Percentiles rank a stretch among this genome's conserved stretches.
These are phyloP conservation scores for Calliopsis andreniformis DNA, from an alignment of 1,140 invertebrate species.

Conservation along the genomic window DNA sequence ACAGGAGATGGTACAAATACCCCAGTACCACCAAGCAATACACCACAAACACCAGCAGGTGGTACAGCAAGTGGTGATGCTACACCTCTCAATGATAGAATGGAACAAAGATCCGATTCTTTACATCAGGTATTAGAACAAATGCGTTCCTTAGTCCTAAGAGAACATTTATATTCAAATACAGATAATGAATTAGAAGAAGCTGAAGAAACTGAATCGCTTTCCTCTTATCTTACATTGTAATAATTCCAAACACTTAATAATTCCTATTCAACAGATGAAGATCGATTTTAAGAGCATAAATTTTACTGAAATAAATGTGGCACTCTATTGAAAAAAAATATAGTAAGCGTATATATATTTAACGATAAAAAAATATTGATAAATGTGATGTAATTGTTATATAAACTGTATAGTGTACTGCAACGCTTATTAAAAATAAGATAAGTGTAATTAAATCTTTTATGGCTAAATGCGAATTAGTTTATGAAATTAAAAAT, in stretches of 20 bases:
- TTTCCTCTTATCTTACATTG: slow-evolving; percentile 68
- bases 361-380: slow-evolving; percentile 19
- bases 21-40: slow-evolving; percentile 80
- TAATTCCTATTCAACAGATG: slow-evolving; percentile 48
- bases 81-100: slow-evolving; percentile 73
- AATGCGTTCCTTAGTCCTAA: slow-evolving; percentile 78
- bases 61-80: slow-evolving; percentile 77
- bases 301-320: slow-evolving; percentile 16
- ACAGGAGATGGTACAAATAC: slow-evolving; percentile 74
- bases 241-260: slow-evolving; percentile 61
- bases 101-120: slow-evolving; percentile 75
- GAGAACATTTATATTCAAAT: slow-evolving; percentile 70
- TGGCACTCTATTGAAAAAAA: slow-evolving; percentile 12
- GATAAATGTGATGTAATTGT: slow-evolving; percentile 29
- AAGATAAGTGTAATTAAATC: slow-evolving; percentile 40
- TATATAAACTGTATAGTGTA: slow-evolving; percentile 18
- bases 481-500: neutral
- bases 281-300: slow-evolving; percentile 59
- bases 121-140: slow-evolving; percentile 80
- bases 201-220: slow-evolving; percentile 64
- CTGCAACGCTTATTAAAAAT: slow-evolving; percentile 42
- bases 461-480: slow-evolving; percentile 24
- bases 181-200: slow-evolving; percentile 75
- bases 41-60: slow-evolving; percentile 80
- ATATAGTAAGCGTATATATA: slow-evolving; percentile 22